Percentiles rank a stretch among this genome's conserved stretches.
phyloP scores from a whole-genome alignment of 1,140 invertebrate genomes.

The Diabrotica virgifera region DNA sequence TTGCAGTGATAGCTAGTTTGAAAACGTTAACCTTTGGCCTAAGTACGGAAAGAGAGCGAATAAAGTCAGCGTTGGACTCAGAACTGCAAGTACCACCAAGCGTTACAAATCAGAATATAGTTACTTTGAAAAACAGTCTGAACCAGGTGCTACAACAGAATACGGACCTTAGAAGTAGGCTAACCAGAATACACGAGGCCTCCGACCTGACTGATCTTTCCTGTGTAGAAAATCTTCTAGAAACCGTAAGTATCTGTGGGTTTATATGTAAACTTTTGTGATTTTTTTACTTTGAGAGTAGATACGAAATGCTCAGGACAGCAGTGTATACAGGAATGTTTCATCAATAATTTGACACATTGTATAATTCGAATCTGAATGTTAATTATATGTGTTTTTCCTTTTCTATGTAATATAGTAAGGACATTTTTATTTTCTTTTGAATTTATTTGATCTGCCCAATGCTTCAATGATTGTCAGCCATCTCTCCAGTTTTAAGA shows the following conservation, averaged over 20 bases:
- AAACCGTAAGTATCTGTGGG: constrained; percentile 40
- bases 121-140: constrained; percentile 58
- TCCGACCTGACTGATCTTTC: constrained; percentile 59
- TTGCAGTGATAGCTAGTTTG: constrained; percentile 56
- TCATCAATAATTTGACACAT: no score
- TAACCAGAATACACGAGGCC: constrained; percentile 65
- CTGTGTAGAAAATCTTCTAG: constrained; percentile 52
- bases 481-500: no score
- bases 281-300: no score
- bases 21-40: constrained; percentile 54
- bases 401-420: no score
- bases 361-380: no score
- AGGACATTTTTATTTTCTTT: no score
- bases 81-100: constrained; percentile 47
- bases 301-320: no score
- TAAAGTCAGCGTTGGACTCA: constrained; percentile 55
- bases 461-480: no score
- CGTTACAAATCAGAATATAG: constrained; percentile 41
- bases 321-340: no score
- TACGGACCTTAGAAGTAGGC: constrained; percentile 62
- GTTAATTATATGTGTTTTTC: no score
- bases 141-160: constrained; percentile 71
- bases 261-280: neutral
- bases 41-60: constrained; percentile 60
- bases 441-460: no score